Evolutionary conservation across 2,797 vertebrate species (phyloP).

Genomic region (Rhincodon typus): DNA sequence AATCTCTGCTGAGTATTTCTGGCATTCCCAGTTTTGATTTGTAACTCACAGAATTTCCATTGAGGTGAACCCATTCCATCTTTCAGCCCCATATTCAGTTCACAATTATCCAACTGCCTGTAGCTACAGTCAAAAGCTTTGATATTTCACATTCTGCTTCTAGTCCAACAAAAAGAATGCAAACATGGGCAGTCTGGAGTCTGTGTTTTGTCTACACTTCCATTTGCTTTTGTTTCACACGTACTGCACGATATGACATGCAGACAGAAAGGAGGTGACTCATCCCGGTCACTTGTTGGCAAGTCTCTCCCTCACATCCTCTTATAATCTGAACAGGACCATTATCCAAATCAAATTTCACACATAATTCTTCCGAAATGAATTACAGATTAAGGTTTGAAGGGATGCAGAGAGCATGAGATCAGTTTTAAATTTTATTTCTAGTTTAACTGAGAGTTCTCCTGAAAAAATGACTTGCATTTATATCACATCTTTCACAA

Average conservation of each 20-base stretch:
- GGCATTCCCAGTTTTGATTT: neutral
- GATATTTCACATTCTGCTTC: neutral
- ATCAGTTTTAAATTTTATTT: neutral
- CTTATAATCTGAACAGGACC: neutral
- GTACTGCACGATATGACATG: neutral
- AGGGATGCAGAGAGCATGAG: neutral
- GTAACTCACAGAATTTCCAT: neutral
- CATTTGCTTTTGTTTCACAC: neutral
- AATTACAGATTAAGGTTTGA: neutral
- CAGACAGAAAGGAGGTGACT: neutral
- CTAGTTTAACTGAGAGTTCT: neutral
- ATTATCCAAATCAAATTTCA: neutral
- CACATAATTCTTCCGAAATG: neutral
- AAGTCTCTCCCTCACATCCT: neutral
- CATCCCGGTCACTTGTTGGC: neutral
- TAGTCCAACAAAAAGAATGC: neutral
- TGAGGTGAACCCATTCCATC: neutral
- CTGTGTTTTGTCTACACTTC: slow-evolving; percentile 22
- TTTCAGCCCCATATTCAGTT: too few species aligned
- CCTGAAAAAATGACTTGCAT: neutral
- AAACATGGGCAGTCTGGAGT: neutral
- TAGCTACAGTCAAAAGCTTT: neutral
- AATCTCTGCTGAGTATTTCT: neutral
- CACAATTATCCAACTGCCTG: neutral
- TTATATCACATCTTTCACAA: neutral